These are phyloP conservation scores for Carapus acus DNA, from an alignment of 2,797 vertebrate genomes.

Conservation along the genomic window DNA sequence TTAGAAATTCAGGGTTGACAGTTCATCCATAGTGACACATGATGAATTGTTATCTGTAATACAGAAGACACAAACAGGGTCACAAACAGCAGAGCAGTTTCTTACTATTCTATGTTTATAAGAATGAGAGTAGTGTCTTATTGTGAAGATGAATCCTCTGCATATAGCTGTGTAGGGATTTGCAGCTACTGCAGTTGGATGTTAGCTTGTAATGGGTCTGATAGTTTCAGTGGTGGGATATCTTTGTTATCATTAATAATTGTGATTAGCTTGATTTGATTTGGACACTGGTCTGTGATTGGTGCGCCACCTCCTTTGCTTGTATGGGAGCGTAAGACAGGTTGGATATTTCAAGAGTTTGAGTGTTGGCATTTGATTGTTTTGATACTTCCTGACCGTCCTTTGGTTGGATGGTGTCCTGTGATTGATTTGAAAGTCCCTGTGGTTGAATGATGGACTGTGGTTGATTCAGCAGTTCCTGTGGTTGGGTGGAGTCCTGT, in stretches of 20 bases:
- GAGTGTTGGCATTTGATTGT: background rate
- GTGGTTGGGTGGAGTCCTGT: background rate
- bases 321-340: background rate
- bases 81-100: no score
- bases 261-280: background rate
- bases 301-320: background rate
- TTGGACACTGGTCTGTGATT: conserved; percentile 1
- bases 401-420: conserved; percentile 9
- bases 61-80: no score
- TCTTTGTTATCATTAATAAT: no score
- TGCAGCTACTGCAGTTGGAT: background rate
- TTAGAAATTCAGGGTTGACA: no score
- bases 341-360: background rate
- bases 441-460: background rate
- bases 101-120: no score
- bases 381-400: background rate
- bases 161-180: no score
- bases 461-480: conserved; percentile 1
- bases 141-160: no score
- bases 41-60: no score
- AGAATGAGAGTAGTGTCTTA: no score
- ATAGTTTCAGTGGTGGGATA: conserved; percentile 1
- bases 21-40: no score
- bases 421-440: background rate
- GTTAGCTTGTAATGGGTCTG: background rate